A percentile compares a stretch with the other conserved stretches of the same genome.
Conservation (phyloP, 2,113 vertebrate genomes). For the Semnopithecus entellus region DNA sequence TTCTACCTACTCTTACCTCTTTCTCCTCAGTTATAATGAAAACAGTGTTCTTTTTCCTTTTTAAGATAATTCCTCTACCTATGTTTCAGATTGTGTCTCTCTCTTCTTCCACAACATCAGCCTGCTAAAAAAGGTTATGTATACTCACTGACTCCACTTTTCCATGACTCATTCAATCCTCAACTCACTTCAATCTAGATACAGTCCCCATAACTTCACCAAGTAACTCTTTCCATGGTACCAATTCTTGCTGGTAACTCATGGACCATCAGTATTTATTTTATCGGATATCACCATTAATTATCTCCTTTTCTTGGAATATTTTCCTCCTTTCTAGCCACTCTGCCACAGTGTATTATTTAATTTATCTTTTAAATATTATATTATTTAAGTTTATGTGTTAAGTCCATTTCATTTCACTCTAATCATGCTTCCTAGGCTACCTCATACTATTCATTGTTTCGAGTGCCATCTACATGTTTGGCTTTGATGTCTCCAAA, state of each 20-base stretch:
- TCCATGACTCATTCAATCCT: neutral
- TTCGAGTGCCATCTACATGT: neutral
- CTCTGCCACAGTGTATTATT: neutral
- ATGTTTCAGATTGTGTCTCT: neutral
- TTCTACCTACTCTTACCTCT: neutral
- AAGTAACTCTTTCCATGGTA: neutral
- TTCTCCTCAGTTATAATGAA: neutral
- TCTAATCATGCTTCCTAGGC: neutral
- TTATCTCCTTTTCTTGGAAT: neutral
- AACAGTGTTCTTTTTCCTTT: neutral
- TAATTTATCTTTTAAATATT: neutral
- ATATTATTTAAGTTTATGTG: neutral
- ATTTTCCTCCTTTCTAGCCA: neutral
- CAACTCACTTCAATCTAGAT: neutral
- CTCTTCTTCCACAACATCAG: neutral
- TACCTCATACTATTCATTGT: neutral
- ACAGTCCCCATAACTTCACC: neutral
- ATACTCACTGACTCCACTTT: neutral
- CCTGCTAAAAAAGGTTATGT: neutral
- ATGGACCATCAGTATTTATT: neutral
- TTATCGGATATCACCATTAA: neutral
- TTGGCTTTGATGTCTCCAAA: neutral
- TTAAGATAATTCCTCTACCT: neutral
- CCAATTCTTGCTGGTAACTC: neutral
- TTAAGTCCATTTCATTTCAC: neutral